Conservation (phyloP, 1,140 invertebrate genomes). For the Ostrea edulis region DNA sequence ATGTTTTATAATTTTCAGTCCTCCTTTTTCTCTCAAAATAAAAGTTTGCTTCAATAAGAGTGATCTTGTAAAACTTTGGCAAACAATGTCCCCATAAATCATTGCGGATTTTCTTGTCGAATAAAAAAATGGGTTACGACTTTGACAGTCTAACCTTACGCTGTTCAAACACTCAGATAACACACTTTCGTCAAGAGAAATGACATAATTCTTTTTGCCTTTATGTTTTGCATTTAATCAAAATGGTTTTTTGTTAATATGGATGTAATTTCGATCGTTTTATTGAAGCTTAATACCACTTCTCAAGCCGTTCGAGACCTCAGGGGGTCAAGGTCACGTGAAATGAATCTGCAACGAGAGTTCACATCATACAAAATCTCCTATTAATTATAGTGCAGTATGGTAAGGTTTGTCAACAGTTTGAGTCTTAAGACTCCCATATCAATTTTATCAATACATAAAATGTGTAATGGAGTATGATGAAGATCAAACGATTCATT, state of each 20-base stretch:
- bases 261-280: constrained; percentile 9
- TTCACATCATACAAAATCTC: not conserved
- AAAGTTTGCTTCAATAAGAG: not conserved
- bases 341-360: not conserved
- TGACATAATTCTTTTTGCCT: constrained; percentile 2
- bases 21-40: not conserved
- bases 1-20: not conserved
- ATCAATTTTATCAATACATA: not conserved
- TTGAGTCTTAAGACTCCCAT: not conserved
- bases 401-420: not conserved
- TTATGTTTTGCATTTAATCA: not conserved
- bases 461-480: constrained; percentile 13
- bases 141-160: not conserved
- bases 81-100: constrained; percentile 23
- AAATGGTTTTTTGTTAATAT: constrained; percentile 14
- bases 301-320: not conserved
- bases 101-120: constrained; percentile 26
- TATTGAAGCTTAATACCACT: not conserved
- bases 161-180: not conserved
- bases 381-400: not conserved
- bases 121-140: constrained; percentile 28
- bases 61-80: constrained; percentile 20
- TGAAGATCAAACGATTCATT: not conserved
- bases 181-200: not conserved
- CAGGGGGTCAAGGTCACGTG: not conserved